These are phyloP conservation scores for Colinus virginianus DNA, from an alignment of 2,113 vertebrate genomes.

Conservation along the genomic window DNA sequence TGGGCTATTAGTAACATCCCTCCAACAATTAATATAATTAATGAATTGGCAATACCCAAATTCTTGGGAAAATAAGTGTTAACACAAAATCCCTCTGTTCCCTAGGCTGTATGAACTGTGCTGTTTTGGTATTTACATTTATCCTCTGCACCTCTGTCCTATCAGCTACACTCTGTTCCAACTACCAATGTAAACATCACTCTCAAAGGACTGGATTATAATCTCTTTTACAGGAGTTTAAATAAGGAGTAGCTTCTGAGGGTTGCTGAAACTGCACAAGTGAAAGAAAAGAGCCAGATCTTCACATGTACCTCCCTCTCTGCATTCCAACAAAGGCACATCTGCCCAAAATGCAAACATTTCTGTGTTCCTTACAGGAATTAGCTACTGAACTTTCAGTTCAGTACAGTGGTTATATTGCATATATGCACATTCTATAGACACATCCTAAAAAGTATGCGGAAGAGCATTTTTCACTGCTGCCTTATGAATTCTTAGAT, in stretches of 20 bases:
- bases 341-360: neutral
- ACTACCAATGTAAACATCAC: neutral
- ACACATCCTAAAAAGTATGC: neutral
- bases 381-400: neutral
- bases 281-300: neutral
- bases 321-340: neutral
- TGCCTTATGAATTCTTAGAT: neutral
- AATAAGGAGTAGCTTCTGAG: neutral
- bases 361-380: neutral
- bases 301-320: neutral
- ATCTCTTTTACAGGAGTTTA: neutral
- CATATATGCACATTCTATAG: accelerated
- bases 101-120: neutral
- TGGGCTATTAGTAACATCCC: neutral
- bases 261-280: neutral
- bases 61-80: neutral
- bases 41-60: neutral
- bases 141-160: neutral
- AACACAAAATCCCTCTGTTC: neutral
- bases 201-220: neutral
- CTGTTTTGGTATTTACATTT: neutral
- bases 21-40: neutral
- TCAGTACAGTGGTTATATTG: neutral
- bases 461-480: neutral
- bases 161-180: neutral